Evolutionary conservation across 1,140 invertebrate genomes (phyloP).

Genomic region (Drosophila serrata): DNA sequence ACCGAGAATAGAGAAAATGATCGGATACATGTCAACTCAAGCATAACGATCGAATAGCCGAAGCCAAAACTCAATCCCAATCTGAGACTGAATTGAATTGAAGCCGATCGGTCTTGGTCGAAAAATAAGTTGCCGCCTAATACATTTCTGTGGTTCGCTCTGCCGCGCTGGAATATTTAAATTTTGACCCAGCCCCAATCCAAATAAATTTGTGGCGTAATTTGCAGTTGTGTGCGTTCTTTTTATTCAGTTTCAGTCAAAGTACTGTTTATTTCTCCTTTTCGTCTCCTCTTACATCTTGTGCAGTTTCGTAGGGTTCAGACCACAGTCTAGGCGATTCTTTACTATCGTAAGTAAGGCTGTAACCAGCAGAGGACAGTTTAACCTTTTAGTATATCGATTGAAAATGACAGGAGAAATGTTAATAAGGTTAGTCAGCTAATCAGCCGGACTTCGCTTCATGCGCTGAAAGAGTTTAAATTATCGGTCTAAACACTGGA

Average conservation of each 20-base stretch:
- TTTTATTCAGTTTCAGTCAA: conserved; percentile 22
- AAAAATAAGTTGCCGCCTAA: conserved; percentile 63
- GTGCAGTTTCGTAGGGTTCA: conserved; percentile 57
- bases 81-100: conserved; percentile 46
- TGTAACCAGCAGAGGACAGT: too few relatives aligned
- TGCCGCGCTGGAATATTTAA: conserved; percentile 68
- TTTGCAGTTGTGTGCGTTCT: conserved; percentile 61
- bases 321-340: conserved; percentile 7
- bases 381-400: too few relatives aligned
- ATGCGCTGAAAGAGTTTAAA: too few relatives aligned
- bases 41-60: conserved; percentile 45
- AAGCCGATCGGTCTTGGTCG: conserved; percentile 31
- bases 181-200: conserved; percentile 78
- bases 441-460: too few relatives aligned
- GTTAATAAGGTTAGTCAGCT: too few relatives aligned
- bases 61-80: conserved; percentile 20
- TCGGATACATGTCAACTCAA: conserved; percentile 37
- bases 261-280: background rate
- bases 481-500: too few relatives aligned
- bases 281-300: background rate
- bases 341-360: background rate
- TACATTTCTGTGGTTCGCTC: conserved; percentile 22
- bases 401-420: too few relatives aligned
- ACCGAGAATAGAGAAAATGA: conserved; percentile 23
- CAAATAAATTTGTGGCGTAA: conserved; percentile 76